phyloP scores from a whole-genome alignment of 1,140 invertebrate species.

The Aphelenchoides fujianensis region DNA sequence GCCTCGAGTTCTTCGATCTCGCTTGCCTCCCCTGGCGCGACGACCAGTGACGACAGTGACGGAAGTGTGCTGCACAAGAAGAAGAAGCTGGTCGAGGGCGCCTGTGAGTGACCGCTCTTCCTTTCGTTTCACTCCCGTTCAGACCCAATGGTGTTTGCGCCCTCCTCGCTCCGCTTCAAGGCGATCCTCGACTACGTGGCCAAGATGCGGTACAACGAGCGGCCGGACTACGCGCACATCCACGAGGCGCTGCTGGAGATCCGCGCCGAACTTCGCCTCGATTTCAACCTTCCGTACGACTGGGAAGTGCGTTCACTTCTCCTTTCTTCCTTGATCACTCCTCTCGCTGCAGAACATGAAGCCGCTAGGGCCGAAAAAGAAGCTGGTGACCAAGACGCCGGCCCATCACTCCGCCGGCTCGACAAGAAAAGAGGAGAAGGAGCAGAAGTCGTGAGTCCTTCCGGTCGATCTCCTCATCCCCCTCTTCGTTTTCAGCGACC shows the following conservation, averaged over 20 bases:
- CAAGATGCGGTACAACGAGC: background rate
- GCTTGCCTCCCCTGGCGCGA: conserved; percentile 20
- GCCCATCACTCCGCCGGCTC: no score
- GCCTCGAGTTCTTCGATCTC: conserved; percentile 27
- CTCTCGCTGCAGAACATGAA: no score
- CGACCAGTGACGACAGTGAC: conserved; percentile 23
- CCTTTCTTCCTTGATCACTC: no score
- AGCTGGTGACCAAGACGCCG: no score
- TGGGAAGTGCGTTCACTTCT: no score
- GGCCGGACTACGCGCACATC: background rate
- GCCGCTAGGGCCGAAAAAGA: no score
- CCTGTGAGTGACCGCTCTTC: conserved; percentile 19
- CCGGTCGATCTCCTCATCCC: no score
- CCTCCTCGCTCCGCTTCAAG: background rate
- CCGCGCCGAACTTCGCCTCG: background rate
- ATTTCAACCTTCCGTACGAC: background rate
- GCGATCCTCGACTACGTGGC: background rate
- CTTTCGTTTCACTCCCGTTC: background rate
- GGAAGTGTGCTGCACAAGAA: conserved; percentile 30
- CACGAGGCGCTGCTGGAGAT: background rate
- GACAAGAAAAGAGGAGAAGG: no score
- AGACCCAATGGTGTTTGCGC: background rate
- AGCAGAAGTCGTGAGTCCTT: no score
- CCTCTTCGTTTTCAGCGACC: no score
- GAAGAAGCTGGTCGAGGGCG: conserved; percentile 27